These are phyloP conservation scores for Mungos mungo DNA, from an alignment of 2,113 vertebrate species.

Conservation along the genomic window DNA sequence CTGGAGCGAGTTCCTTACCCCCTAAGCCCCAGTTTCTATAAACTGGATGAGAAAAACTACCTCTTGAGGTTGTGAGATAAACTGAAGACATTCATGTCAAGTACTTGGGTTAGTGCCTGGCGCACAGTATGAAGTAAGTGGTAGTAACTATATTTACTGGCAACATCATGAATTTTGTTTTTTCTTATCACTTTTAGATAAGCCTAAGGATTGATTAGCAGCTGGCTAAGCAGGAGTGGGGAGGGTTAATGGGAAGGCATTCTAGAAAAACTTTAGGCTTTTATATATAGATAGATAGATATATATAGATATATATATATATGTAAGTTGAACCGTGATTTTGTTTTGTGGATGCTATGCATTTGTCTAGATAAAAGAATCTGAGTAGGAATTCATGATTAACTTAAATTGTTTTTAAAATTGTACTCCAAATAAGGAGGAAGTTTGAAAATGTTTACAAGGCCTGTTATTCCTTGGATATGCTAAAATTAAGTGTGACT, in stretches of 20 bases:
- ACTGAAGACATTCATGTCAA: neutral
- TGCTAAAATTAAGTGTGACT: conserved; percentile 8
- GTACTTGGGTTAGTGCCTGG: neutral
- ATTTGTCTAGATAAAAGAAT: conserved; percentile 30
- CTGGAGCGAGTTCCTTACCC: neutral
- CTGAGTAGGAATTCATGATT: neutral
- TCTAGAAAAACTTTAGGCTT: neutral
- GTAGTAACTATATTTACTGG: neutral
- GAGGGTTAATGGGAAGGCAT: neutral
- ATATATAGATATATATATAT: too few species aligned
- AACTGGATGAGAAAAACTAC: neutral
- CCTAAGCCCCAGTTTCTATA: neutral
- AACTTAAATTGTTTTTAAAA: neutral
- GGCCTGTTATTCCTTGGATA: neutral
- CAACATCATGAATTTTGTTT: neutral
- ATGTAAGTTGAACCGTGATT: too few species aligned
- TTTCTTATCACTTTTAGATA: conserved; percentile 8
- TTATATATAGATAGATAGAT: accelerated
- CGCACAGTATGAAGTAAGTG: neutral
- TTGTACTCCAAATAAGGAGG: neutral
- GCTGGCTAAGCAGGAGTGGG: neutral
- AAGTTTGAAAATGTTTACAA: conserved; percentile 6
- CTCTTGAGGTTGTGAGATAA: neutral
- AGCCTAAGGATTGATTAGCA: neutral
- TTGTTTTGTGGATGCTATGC: neutral